A percentile compares a stretch with the other conserved stretches of the same genome.
These are phyloP conservation scores for Pararge aegeria DNA, from an alignment of 1,140 invertebrate genomes.

Conservation along the genomic window DNA sequence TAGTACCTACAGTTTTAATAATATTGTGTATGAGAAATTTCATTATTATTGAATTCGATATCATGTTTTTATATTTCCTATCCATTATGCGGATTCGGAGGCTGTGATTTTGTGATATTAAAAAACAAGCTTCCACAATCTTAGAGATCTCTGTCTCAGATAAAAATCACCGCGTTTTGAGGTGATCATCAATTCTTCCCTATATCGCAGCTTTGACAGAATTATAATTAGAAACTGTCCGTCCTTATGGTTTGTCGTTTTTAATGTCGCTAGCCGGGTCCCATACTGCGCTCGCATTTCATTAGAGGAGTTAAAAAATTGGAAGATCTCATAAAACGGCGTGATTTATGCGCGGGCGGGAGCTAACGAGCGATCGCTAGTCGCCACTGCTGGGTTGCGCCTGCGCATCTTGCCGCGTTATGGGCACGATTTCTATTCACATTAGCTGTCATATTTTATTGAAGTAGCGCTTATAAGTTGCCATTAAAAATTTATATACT, in stretches of 20 bases:
- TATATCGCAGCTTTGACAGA: conserved; percentile 75
- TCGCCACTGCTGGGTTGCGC: conserved; percentile 22
- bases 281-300: conserved; percentile 78
- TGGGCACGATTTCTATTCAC: conserved; percentile 18
- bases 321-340: conserved; percentile 72
- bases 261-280: conserved; percentile 76
- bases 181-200: conserved; percentile 73
- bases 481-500: not conserved
- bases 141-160: conserved; percentile 55
- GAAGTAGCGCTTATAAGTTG: not conserved
- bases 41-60: too few relatives aligned
- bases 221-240: conserved; percentile 79
- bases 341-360: conserved; percentile 75
- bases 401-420: conserved; percentile 10
- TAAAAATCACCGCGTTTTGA: conserved; percentile 64
- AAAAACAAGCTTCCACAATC: conserved; percentile 62
- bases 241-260: conserved; percentile 73
- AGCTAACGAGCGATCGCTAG: conserved; percentile 67
- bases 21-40: too few relatives aligned
- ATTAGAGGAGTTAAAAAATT: conserved; percentile 75
- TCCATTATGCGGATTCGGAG: not conserved
- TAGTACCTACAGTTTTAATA: too few relatives aligned
- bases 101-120: conserved; percentile 8
- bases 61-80: too few relatives aligned
- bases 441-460: conserved; percentile 20